Base-by-base conservation (phyloP, 2,888 invertebrate species). In the Orchesella flavescens region DNA sequence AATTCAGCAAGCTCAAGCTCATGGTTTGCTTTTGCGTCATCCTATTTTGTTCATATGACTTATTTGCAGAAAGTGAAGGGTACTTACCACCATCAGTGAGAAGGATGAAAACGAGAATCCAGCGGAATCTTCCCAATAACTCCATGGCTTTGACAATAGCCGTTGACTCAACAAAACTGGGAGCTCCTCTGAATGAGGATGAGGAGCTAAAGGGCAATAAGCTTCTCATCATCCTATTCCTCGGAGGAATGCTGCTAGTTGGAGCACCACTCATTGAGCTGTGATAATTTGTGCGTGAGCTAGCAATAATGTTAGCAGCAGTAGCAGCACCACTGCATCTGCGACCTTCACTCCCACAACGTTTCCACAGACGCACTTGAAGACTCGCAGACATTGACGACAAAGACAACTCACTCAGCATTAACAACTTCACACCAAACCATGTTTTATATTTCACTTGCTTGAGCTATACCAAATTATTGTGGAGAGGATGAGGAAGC, bases 51-150 rank as follows among this genome's bases (percentile, higher is more conserved):
- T n/a, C n/a, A n/a, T n/a, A n/a, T 34, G 34, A 34, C 3, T 34
- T 34, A 34, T 34, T 34, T 34, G 7, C 2, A 34, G 34, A 34
- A 34, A 34, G 34, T n/a, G n/a, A 34, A 34, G 34, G 34, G 3
- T 34, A 34, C 87, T 88, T 80, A 88, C 87, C 87, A 74, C 87
- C 85, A 65, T 88, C 87, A 49, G 86, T 88, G 82, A 88, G 86
- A 55, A 88, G 81, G 80, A 88, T 84, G 71, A 88, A 84, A 44
- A 88, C 82, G 46, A 88, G 84, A 69, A 88, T 86, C 87, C 87
- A 88, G 72, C 86, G 85, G 73, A 87, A 84, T 82, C 85, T 85
- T 68, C 85, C 86, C 84, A 87, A 83, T 69, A 84, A 77, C 83
- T 87, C 87, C 86, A 86, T 86, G 78, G 86, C 72, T 82, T 81